Evolutionary conservation across 2,797 vertebrate species (phyloP).

Genomic region (Antrozous pallidus): DNA sequence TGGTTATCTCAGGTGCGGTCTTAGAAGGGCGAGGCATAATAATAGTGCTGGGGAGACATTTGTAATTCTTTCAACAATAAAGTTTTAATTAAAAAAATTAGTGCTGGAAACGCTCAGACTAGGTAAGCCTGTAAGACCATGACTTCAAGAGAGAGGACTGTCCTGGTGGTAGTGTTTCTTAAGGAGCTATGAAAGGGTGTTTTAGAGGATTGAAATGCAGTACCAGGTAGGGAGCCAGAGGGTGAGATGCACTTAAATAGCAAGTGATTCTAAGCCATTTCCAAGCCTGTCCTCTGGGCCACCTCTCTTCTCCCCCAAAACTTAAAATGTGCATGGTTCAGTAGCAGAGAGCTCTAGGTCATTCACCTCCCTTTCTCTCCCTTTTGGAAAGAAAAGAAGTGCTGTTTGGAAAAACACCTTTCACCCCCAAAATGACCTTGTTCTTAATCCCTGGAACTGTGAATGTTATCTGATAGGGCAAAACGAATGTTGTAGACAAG

Average conservation of each 20-base stretch:
- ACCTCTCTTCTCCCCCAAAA: background rate
- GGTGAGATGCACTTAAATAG: background rate
- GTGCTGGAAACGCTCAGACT: background rate
- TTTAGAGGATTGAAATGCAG: background rate
- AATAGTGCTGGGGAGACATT: background rate
- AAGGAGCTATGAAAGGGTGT: background rate
- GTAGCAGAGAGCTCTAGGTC: background rate
- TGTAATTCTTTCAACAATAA: too few relatives aligned
- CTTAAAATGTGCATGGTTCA: background rate
- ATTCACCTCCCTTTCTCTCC: background rate
- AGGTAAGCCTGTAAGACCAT: background rate
- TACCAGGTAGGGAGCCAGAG: too few relatives aligned
- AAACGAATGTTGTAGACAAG: background rate
- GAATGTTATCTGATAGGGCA: background rate
- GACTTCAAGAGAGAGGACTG: too few relatives aligned
- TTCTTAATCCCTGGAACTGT: background rate
- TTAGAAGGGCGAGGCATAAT: background rate
- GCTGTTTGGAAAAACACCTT: background rate
- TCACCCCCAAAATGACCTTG: background rate
- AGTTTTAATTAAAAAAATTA: background rate
- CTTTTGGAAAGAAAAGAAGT: background rate
- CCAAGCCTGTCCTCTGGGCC: background rate
- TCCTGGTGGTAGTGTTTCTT: background rate
- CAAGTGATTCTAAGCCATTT: background rate
- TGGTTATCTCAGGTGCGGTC: background rate